Evolutionary conservation across 2,113 vertebrate genomes (phyloP), one percentile per base, ranked within the genome.

Genomic region (Limanda limanda): DNA sequence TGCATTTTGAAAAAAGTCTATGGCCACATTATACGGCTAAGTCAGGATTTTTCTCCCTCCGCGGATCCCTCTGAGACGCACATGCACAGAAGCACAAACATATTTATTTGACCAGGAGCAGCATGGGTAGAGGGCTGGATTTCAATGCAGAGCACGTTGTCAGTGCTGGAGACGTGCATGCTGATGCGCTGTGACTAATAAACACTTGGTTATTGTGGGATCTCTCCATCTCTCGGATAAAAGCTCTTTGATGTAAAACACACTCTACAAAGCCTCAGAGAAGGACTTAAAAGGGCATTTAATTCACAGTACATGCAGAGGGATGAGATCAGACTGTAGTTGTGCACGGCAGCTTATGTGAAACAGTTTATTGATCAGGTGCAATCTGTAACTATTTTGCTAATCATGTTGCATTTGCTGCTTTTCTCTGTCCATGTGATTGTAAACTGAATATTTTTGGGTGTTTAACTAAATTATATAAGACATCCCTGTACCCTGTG

Each of bases 21-120:
- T 23, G 71, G 60, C 42, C 67, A 80, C 71, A 73, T 82, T 45
- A 80, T 60, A 77, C 0, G 2, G 37, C 47, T 7, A 76, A 56
- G 79, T 70, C 17, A 20, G 21, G 27, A 74, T 55, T 64, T 68
- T 62, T 77, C n/a, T 67, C 71, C 45, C 54, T 57, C 47, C 42
- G 5, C 54, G 62, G 64, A 76, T 61, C 21, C 70, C 70, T 58
- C 57, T 12, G 61, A 76, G 57, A 70, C 69, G 51, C 54, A 20
- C 17, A 24, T 40, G 14, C 45, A 70, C 25, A 35, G 31, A 47
- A 20, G 18, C 21, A 71, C 54, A 51, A 52, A 64, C 21, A 63
- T 21, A 37, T 6, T 45, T 65, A 42, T 56, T 23, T 69, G 63
- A 65, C 54, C 40, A n/a, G 31, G 18, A 62, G 3, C 20, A 18